Evolutionary conservation across 2,888 invertebrate genomes (phyloP).

Genomic region (Pomacea canaliculata): DNA sequence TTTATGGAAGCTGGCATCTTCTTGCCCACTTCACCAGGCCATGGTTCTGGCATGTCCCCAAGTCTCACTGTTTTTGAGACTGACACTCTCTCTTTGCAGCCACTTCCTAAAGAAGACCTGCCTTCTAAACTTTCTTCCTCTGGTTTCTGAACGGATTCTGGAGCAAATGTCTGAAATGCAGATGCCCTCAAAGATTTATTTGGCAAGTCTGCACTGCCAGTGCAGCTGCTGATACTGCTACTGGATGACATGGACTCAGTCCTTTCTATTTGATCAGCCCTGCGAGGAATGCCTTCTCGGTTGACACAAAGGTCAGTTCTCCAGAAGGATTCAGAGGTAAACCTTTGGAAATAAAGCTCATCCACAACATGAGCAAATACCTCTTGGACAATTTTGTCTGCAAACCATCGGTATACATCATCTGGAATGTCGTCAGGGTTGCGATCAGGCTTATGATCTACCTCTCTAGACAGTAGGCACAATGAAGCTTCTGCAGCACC

Average conservation of each 20-base stretch:
- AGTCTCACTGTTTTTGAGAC: no score
- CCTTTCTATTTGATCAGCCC: background rate
- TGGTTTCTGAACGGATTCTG: no score
- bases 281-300: background rate
- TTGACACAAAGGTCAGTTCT: background rate
- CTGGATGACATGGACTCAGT: constrained; percentile 16
- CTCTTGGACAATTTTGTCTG: constrained; percentile 38
- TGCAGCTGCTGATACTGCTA: constrained; percentile 3
- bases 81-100: no score
- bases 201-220: background rate
- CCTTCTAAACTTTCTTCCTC: no score
- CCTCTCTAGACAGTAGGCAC: background rate
- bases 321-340: constrained; percentile 8
- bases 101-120: no score
- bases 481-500: constrained; percentile 2
- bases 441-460: background rate
- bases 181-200: background rate
- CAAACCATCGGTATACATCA: constrained; percentile 38
- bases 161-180: no score
- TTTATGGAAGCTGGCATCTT: no score
- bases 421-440: constrained; percentile 21
- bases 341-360: constrained; percentile 26
- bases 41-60: no score
- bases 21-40: no score
- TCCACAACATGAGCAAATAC: constrained; percentile 33